Evolutionary conservation across 2,888 invertebrate genomes (phyloP).

Genomic region (Cheilosia vernalis): DNA sequence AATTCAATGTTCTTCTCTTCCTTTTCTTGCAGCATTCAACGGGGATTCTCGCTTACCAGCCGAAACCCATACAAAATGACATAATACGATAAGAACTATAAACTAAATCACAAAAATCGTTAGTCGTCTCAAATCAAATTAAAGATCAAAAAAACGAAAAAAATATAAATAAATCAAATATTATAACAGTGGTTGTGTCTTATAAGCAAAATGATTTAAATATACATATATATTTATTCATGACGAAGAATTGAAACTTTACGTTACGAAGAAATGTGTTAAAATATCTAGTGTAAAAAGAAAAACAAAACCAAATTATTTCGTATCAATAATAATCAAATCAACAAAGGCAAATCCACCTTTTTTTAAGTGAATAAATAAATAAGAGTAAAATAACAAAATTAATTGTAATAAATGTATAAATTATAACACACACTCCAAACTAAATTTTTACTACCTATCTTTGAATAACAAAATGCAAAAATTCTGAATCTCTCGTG

Average conservation of each 20-base stretch:
- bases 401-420: conserved; percentile 59
- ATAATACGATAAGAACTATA: conserved; percentile 41
- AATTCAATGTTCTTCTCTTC: conserved; percentile 44
- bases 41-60: conserved; percentile 39
- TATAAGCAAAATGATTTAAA: conserved; percentile 70
- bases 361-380: conserved; percentile 67
- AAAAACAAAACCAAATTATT: conserved; percentile 38
- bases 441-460: conserved; percentile 74
- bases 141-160: conserved; percentile 1
- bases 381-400: conserved; percentile 52
- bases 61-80: conserved; percentile 37
- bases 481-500: conserved; percentile 77
- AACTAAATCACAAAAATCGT: conserved; percentile 34
- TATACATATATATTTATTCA: conserved; percentile 49
- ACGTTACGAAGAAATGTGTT: conserved; percentile 21
- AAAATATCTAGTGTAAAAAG: conserved; percentile 22
- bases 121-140: conserved; percentile 58
- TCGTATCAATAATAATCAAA: conserved; percentile 59
- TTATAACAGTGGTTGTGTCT: conserved; percentile 76
- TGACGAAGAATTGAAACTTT: conserved; percentile 61
- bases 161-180: conserved; percentile 63
- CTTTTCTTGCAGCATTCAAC: conserved; percentile 59
- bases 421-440: conserved; percentile 64
- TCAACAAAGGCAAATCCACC: conserved; percentile 64
- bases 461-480: conserved; percentile 67